phyloP scores from a whole-genome alignment of 1,140 invertebrate species.

The Bombus difficillimus region DNA sequence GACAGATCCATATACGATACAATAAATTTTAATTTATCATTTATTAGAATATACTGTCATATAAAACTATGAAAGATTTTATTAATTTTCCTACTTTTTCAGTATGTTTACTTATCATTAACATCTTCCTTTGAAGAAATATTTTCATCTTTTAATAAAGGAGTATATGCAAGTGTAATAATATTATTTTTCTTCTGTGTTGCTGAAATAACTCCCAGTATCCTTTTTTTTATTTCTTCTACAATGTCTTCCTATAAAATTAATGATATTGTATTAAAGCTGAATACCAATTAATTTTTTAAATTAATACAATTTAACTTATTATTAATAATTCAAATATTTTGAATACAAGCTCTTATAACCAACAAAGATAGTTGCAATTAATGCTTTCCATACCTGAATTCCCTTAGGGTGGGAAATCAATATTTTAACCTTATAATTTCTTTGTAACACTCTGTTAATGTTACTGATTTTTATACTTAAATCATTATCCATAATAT shows the following conservation, averaged over 20 bases:
- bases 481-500: slow-evolving; percentile 46
- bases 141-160: not conserved
- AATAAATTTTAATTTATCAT: not conserved
- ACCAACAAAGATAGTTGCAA: slow-evolving; percentile 52
- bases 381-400: slow-evolving; percentile 67
- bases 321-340: not conserved
- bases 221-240: slow-evolving; percentile 81
- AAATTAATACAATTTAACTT: slow-evolving; percentile 4
- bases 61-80: not conserved
- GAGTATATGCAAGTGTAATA: not conserved
- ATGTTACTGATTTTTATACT: slow-evolving; percentile 84
- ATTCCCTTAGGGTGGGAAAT: slow-evolving; percentile 81
- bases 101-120: not conserved
- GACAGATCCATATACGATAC: not conserved
- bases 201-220: slow-evolving; percentile 76
- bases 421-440: slow-evolving; percentile 84
- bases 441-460: slow-evolving; percentile 85
- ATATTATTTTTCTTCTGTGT: rapidly evolving
- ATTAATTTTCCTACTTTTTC: not conserved
- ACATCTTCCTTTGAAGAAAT: not conserved
- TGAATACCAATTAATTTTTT: not conserved
- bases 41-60: not conserved
- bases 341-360: slow-evolving; percentile 4
- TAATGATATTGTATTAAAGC: not conserved
- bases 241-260: slow-evolving; percentile 84